These are phyloP conservation scores for Mormyrops attenuatus DNA, from an alignment of 2,797 vertebrate genomes.

Conservation along the genomic window DNA sequence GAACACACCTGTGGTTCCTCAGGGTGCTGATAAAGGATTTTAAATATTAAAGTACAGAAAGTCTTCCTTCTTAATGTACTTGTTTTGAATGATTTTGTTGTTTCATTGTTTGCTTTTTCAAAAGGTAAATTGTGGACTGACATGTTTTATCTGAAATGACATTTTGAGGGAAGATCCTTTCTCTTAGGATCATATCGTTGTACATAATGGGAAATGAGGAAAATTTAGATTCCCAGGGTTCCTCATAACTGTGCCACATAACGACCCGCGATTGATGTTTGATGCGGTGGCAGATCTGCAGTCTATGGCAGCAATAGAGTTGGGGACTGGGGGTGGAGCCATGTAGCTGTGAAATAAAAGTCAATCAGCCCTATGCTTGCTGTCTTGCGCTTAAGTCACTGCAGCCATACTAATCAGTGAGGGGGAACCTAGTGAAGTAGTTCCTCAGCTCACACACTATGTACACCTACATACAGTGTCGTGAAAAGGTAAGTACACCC, in stretches of 20 bases:
- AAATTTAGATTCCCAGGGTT: conserved; percentile 47
- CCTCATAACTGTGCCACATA: conserved; percentile 59
- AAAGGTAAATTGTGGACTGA: background rate
- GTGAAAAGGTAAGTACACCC: background rate
- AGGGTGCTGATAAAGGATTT: background rate
- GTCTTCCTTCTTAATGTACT: background rate
- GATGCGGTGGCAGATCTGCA: conserved; percentile 59
- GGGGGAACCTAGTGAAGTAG: background rate
- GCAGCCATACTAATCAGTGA: conserved; percentile 71
- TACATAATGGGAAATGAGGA: conserved; percentile 5
- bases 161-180: background rate
- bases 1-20: background rate
- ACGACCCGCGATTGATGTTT: conserved; percentile 70
- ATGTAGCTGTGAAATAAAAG: conserved; percentile 64
- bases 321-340: conserved; percentile 47
- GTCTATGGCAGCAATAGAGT: conserved; percentile 62
- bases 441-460: background rate
- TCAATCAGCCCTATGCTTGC: conserved; percentile 66
- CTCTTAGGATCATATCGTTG: background rate
- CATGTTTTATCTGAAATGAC: conserved; percentile 4
- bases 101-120: background rate
- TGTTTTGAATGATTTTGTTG: background rate
- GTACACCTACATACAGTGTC: background rate
- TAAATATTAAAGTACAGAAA: background rate
- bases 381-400: conserved; percentile 59